phyloP scores from a whole-genome alignment of 2,113 vertebrate genomes.

The Bubo scandiacus region DNA sequence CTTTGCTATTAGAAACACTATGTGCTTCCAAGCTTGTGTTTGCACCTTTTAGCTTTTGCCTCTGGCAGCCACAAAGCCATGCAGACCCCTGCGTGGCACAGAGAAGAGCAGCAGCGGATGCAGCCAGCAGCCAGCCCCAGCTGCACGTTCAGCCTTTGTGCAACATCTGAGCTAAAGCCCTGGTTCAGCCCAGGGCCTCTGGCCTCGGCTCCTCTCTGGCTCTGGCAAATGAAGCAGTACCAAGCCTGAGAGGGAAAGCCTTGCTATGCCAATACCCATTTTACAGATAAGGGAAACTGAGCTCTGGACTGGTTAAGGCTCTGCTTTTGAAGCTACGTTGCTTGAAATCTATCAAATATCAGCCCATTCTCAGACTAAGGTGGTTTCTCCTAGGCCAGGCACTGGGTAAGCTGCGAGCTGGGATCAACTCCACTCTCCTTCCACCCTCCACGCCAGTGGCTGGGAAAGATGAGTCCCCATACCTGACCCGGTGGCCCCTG shows the following conservation, averaged over 20 bases:
- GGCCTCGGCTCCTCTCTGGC: neutral
- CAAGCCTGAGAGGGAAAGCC: neutral
- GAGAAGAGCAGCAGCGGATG: neutral
- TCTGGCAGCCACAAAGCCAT: neutral
- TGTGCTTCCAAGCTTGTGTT: neutral
- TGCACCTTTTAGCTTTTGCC: neutral
- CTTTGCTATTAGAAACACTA: neutral
- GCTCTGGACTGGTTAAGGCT: neutral
- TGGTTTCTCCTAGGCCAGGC: neutral
- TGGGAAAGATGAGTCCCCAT: neutral
- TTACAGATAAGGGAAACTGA: neutral
- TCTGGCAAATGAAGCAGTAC: neutral
- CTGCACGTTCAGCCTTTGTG: neutral
- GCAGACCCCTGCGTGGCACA: rapidly evolving
- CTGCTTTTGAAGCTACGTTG: neutral
- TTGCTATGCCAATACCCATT: neutral
- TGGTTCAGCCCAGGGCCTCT: neutral
- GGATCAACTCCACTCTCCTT: neutral
- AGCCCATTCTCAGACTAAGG: neutral
- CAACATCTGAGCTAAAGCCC: neutral
- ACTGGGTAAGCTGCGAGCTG: neutral
- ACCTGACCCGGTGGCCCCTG: neutral
- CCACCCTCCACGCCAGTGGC: rapidly evolving
- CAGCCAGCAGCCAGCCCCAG: neutral
- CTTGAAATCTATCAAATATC: neutral